Base-by-base conservation (phyloP, 1,140 invertebrate genomes). In the Nixonia krombeini region DNA sequence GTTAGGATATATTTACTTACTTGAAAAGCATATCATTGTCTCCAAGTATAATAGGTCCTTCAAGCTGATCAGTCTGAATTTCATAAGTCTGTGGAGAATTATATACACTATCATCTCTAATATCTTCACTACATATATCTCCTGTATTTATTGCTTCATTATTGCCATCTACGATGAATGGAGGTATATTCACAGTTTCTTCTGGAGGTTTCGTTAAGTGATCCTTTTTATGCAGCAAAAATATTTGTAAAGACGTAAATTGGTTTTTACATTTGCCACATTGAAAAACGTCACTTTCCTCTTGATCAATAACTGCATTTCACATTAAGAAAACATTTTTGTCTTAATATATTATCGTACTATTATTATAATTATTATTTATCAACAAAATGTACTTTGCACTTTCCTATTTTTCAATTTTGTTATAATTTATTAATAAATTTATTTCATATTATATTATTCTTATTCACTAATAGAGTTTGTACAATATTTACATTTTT, bases 261-360 rank as follows among this genome's bases (percentile, higher is more conserved):
- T 89, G 87, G 59, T 87, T 89, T 73, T 90, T 90, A 72, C 90
- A 91, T 77, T 89, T 89, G 2, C 90, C 90, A 84, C 90, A 91
- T 62, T 90, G 89, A 70, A 90, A 90, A 29, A 90, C 78, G 78
- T 91, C 90, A 40, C 89, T 88, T 38, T 91, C 90, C 70, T 90
- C 88, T 65, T 83, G 83, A 72, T 82, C 78, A n/a, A 83, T 78
- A 3, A 74, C 82, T 83, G 25, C 9, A 38, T 51, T 21, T 17
- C 17, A 21, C 7, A 21, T 15, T 18, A 31, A 6, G 26, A 41
- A 44, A 52, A 37, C 10, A 26, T 1, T 21, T 16, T 33, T 12
- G 26, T 5, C 46, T 18, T 17, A 33, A 1, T 9, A 41, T n/a
- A 41, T 45, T 18, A 10, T 56, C n/a, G n/a, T n/a, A n/a, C n/a